Base-by-base conservation (phyloP, 1,140 invertebrate genomes). In the Lucilia cuprina region DNA sequence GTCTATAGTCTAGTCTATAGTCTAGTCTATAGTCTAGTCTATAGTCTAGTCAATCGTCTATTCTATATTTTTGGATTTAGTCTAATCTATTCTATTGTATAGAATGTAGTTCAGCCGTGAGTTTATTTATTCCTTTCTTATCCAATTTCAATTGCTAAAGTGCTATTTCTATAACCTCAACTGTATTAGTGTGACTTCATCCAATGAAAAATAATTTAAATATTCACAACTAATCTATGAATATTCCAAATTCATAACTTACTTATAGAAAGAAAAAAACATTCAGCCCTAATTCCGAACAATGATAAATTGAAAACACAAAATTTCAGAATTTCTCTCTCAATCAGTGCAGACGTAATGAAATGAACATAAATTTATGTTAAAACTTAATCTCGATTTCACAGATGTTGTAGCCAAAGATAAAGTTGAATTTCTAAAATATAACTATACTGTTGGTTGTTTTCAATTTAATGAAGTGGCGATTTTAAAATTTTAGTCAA, bases 361-460 rank as follows among this genome's bases (percentile, higher is more conserved):
- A 60, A 2, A 41, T 5, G 10, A 41, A 60, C 14, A 60, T 60
- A 60, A n/a, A 60, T 60, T 60, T 17, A 60, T 17, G 14, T 60
- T 60, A 60, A 60, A 60, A 60, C 14, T 60, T 60, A 60, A 78
- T 78, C 77, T 80, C 41, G 25, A 80, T 80, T 80, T 80, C 41
- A 50, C 41, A 49, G 41, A 80, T 50, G 19, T 50, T 70, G n/a
- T 21, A n/a, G n/a, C 3, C 14, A 60, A 60, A 60, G 55, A n/a
- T 60, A 14, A n/a, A 14, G 4, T 60, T 60, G 25, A 30, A 30
- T 30, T 30, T 60, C 14, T 5, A n/a, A 41, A 60, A 60, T 60
- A 14, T 7, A 60, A 5, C n/a, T 60, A 30, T 30, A 30, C 14
- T n/a, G 55, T 60, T 41, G 2, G 41, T 41, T 41, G 41, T 41